Conservation (phyloP, 2,797 vertebrate species). For the Sebastes trivittatus region DNA sequence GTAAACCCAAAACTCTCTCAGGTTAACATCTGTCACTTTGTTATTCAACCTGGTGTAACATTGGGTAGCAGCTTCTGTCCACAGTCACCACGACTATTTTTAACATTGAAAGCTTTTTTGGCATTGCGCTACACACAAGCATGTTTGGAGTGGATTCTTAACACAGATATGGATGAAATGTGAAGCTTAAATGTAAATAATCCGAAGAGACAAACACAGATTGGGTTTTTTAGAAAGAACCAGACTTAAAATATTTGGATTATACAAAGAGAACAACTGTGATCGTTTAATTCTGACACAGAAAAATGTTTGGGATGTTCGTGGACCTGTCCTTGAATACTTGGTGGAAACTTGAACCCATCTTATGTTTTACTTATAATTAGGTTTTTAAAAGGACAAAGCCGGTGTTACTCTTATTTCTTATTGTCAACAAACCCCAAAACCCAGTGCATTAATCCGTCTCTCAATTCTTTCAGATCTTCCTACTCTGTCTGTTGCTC, state of each 20-base stretch:
- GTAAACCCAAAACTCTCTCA: background rate
- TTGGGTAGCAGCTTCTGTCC: background rate
- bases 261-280: background rate
- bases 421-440: too few species aligned
- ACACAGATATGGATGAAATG: background rate
- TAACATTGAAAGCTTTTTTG: slow-evolving; percentile 15
- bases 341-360: background rate
- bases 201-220: background rate
- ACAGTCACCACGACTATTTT: background rate
- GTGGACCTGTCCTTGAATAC: background rate
- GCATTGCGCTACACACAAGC: background rate
- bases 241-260: background rate
- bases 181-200: background rate
- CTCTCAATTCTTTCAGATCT: too few species aligned
- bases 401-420: background rate
- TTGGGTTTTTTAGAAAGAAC: background rate
- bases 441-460: too few species aligned
- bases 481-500: too few species aligned
- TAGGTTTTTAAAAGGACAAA: background rate
- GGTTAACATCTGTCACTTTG: background rate
- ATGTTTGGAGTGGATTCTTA: background rate
- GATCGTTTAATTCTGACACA: background rate
- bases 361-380: background rate
- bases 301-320: background rate
- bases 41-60: background rate